Conservation (phyloP, 2,888 invertebrate genomes). For the Nomada hirtipes region DNA sequence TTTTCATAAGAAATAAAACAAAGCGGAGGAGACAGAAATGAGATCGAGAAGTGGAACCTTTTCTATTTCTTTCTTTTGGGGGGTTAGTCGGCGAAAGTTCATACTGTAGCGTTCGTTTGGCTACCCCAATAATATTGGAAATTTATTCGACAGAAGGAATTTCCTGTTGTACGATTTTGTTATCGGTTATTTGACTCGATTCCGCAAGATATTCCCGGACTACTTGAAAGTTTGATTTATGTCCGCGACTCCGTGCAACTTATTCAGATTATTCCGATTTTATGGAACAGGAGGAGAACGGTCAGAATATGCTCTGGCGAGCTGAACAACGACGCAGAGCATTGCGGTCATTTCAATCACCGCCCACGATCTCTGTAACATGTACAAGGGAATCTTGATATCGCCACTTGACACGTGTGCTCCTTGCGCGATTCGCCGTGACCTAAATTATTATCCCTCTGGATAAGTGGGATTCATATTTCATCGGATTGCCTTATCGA, state of each 20-base stretch:
- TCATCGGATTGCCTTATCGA: constrained; percentile 34
- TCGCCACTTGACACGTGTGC: constrained; percentile 64
- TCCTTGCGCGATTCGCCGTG: constrained; percentile 53
- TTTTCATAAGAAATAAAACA: too few relatives aligned
- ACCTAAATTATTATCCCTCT: constrained; percentile 62
- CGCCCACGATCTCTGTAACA: constrained; percentile 56
- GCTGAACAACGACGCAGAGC: constrained; percentile 60
- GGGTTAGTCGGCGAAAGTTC: neutral
- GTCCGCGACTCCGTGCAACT: neutral
- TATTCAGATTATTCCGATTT: constrained; percentile 60
- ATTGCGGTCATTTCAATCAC: constrained; percentile 70
- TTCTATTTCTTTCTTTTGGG: too few relatives aligned
- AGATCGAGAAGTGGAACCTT: too few relatives aligned
- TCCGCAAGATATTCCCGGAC: neutral
- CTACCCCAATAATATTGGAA: neutral
- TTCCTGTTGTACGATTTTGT: constrained; percentile 15
- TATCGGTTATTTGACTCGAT: constrained; percentile 5
- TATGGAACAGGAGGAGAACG: constrained; percentile 53
- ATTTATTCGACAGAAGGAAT: neutral
- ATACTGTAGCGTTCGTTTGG: neutral
- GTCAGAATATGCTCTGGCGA: constrained; percentile 56
- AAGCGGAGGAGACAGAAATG: too few relatives aligned
- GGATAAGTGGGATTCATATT: constrained; percentile 12
- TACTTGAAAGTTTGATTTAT: constrained; percentile 21
- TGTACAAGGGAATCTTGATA: constrained; percentile 57